Base-by-base conservation (phyloP, 2,113 vertebrate species). In the Oncorhynchus gorbuscha region DNA sequence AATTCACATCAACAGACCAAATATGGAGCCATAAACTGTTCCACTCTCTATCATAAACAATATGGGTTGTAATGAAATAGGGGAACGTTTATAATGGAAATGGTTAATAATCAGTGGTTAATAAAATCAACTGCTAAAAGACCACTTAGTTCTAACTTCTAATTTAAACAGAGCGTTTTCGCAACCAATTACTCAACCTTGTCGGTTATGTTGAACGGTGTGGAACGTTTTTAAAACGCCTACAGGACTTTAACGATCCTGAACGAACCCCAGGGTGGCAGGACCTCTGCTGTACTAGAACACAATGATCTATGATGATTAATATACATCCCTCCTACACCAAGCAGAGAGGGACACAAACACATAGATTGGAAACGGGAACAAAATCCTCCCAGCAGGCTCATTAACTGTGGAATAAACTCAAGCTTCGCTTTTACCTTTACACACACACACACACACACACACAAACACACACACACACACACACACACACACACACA, bases 1-100 rank as follows among this genome's bases (percentile, higher is more conserved):
- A 18, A 18, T 5, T 55, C n/a, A 39, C 2, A 70, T 7, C 13
- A 32, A 30, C 9, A 70, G n/a, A 70, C 32, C 68, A 70, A 70
- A 81, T 73, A 51, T 24, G 64, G 51, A 77, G 55, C 69, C 26
- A 24, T 1, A 1, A 78, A 82, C 30, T 59, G 65, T 48, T 77
- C 51, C 69, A 62, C 49, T 30, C n/a, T 13, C 65, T 5, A 6
- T 30, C 51, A 55, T 55, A 14, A 55, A 18, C 51, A 55, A 12
- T 13, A 26, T 32, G 65, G 14, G 51, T 3, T 55, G 51, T 4
- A 55, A 55, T 55, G 51, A 45, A 45, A 12, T 55, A 55, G 51
- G 51, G 51, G 16, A 55, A 55, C 51, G 3, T 55, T 30, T 30
- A 28, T 30, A 30, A 67, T 14, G 0, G 39, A 9, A 26, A n/a